Evolutionary conservation across 2,113 vertebrate species (phyloP), one percentile per base, ranked within the genome.

Genomic region (Myotis yumanensis): DNA sequence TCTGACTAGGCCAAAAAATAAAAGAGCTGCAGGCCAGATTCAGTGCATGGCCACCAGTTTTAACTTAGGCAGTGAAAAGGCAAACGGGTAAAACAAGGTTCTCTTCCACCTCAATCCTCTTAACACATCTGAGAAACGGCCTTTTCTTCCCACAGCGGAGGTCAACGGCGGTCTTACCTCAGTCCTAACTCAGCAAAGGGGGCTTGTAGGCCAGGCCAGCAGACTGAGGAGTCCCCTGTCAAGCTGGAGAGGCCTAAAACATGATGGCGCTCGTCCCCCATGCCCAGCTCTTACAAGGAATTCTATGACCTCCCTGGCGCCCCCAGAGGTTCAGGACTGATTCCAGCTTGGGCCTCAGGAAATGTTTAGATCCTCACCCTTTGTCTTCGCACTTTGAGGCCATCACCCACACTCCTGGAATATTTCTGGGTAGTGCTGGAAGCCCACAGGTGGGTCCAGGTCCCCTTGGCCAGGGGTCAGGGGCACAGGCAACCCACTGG

Each of bases 371-470:
- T 62, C 64, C 71, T 91, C 69, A 59, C 37, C 2, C 43, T 86
- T 14, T 51, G 43, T 40, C 23, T 35, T 62, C 43, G 68, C 48
- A 30, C 10, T 81, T 35, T 18, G 64, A 92, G 73, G 30, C 88
- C 51, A 52, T 89, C n/a, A 89, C 46, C 95, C 97, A 72, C 97
- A 97, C 82, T 97, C 96, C 94, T 97, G 97, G 92, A 97, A 94
- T 88, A 97, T 97, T 69, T 97, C 97, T 77, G 97, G 97, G 40
- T 97, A 97, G 43, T 95, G 94, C 71, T 84, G 95, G 82, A 97
- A 97, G 37, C 88, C 83, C 64, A 97, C 96, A 15, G 97, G 97
- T 14, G 97, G 97, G 30, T 97, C 96, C 7, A 75, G 40, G 54
- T 94, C 87, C 52, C 79, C 92, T 16, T 0, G 54, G 69, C 64